phyloP scores from a whole-genome alignment of 2,797 vertebrate genomes.

The Enteromius radiatus region DNA sequence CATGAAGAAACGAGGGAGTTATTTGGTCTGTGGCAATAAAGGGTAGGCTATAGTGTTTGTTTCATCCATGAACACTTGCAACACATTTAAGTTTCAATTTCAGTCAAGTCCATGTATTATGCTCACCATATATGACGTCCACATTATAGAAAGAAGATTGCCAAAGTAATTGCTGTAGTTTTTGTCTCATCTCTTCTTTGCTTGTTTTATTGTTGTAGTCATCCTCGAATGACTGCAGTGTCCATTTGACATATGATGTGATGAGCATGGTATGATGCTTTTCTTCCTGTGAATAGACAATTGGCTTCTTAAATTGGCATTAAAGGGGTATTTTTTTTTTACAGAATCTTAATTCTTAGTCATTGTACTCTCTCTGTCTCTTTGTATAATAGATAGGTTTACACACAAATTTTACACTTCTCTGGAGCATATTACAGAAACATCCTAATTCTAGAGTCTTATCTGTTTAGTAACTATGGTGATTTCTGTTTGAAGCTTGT shows the following conservation, averaged over 20 bases:
- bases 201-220: constrained; percentile 7
- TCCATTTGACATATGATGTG: constrained; percentile 66
- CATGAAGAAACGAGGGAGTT: constrained; percentile 65
- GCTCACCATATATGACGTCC: constrained; percentile 65
- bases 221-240: constrained; percentile 42
- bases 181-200: constrained; percentile 60
- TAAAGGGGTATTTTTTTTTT: neutral
- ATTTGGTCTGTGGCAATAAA: constrained; percentile 65
- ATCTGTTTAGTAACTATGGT: constrained; percentile 7
- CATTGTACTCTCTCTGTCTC: neutral
- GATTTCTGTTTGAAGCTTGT: constrained; percentile 13
- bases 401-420: neutral
- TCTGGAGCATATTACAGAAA: neutral
- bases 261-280: constrained; percentile 73
- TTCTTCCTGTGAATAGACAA: constrained; percentile 68
- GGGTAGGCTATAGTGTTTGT: neutral
- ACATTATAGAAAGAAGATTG: constrained; percentile 69
- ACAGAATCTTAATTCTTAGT: neutral
- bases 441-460: neutral
- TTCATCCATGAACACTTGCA: neutral
- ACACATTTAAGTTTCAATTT: neutral
- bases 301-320: constrained; percentile 11
- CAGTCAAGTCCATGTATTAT: neutral
- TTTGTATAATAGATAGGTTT: neutral
- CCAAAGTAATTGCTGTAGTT: constrained; percentile 74